phyloP scores from a whole-genome alignment of 2,888 invertebrate species.

The Lasioglossum morio region DNA sequence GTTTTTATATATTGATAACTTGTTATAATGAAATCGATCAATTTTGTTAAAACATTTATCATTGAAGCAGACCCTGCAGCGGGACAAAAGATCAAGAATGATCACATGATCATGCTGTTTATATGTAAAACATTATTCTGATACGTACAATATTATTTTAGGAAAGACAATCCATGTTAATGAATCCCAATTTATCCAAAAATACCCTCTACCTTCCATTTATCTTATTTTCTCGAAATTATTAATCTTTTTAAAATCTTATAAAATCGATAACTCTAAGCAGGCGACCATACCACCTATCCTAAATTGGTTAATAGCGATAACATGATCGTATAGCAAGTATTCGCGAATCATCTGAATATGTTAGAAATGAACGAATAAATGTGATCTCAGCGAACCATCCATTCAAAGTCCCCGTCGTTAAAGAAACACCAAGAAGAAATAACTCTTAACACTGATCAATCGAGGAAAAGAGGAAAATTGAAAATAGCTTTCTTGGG shows the following conservation, averaged over 20 bases:
- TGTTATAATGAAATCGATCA: too few species aligned
- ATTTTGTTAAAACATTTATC: background rate
- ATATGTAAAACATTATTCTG: background rate
- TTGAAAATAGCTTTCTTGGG: constrained; percentile 35
- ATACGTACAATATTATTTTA: background rate
- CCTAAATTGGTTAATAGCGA: background rate
- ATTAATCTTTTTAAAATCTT: background rate
- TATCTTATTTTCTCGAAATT: background rate
- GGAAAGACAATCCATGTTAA: background rate
- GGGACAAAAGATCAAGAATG: background rate
- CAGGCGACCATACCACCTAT: background rate
- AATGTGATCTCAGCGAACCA: background rate
- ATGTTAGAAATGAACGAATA: background rate
- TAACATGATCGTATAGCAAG: background rate
- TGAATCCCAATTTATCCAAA: background rate
- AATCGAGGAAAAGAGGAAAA: background rate
- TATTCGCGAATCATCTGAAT: background rate
- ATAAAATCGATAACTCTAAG: background rate
- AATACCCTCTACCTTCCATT: background rate
- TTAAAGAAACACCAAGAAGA: background rate
- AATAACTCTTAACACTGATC: background rate
- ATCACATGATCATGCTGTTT: background rate
- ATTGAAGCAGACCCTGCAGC: background rate
- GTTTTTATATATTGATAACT: background rate
- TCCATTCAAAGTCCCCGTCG: background rate